These are phyloP conservation scores for Thyatira batis DNA, from an alignment of 2,888 invertebrate species.

Conservation along the genomic window DNA sequence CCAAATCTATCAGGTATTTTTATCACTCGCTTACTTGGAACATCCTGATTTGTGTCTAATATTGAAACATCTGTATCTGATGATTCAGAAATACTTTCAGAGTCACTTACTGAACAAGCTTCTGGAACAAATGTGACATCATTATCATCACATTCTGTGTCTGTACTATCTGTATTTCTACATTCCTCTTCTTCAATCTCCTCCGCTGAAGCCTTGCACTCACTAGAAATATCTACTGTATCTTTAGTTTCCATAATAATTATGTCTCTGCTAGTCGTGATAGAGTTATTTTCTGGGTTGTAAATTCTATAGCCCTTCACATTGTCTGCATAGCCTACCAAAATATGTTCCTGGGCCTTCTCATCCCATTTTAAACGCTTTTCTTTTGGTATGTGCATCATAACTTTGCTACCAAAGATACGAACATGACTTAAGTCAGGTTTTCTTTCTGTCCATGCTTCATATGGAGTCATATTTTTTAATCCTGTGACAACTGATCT, in stretches of 20 bases:
- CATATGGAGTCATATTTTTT: constrained; percentile 4
- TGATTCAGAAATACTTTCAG: too few relatives aligned
- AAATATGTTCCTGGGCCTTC: constrained; percentile 6
- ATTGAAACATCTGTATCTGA: too few relatives aligned
- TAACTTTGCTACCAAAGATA: constrained; percentile 6
- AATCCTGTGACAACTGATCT: background rate
- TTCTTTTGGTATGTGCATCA: constrained; percentile 9
- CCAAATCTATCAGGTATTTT: too few relatives aligned
- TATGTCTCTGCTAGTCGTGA: background rate
- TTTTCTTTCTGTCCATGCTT: constrained; percentile 3
- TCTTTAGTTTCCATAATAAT: background rate
- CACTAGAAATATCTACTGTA: background rate
- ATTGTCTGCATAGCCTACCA: background rate
- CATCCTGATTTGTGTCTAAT: too few relatives aligned
- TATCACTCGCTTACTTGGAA: too few relatives aligned
- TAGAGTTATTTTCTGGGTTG: background rate
- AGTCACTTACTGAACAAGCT: too few relatives aligned
- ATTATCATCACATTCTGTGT: too few relatives aligned
- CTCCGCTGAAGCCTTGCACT: too few relatives aligned
- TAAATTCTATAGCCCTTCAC: background rate
- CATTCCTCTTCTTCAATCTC: background rate
- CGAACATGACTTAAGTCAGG: constrained; percentile 1
- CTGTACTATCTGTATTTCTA: too few relatives aligned
- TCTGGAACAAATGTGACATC: too few relatives aligned
- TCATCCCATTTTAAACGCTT: constrained; percentile 12